These are phyloP conservation scores for Conchocele bisecta DNA, from an alignment of 2,888 invertebrate genomes.

Conservation along the genomic window DNA sequence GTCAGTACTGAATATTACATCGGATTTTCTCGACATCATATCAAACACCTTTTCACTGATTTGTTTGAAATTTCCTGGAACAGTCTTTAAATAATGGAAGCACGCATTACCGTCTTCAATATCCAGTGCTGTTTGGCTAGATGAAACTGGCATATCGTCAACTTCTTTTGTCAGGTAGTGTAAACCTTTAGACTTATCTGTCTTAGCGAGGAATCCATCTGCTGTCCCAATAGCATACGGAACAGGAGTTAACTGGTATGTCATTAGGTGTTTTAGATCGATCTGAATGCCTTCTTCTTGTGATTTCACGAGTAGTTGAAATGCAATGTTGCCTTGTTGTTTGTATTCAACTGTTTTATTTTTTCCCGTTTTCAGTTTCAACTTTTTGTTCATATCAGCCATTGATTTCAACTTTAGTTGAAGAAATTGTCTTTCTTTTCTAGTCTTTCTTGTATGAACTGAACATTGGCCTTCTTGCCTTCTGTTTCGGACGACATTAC, in stretches of 20 bases:
- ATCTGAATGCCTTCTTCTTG: not conserved
- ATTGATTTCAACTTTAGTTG: constrained; percentile 4
- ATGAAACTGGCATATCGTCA: not conserved
- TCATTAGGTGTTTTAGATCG: constrained; percentile 13
- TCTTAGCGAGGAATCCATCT: constrained; percentile 35
- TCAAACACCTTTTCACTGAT: not conserved
- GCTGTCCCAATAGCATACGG: constrained; percentile 35
- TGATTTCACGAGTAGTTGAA: constrained; percentile 2
- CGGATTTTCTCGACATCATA: constrained; percentile 5
- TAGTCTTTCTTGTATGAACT: constrained; percentile 1
- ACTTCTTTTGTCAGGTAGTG: constrained; percentile 2
- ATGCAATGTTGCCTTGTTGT: constrained; percentile 2
- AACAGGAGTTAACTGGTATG: constrained; percentile 42
- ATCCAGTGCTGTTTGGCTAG: not conserved
- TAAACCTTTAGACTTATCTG: constrained; percentile 27
- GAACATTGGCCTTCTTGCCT: not conserved
- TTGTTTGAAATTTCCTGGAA: constrained; percentile 20
- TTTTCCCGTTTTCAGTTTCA: not conserved
- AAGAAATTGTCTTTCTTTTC: not conserved
- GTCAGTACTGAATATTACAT: constrained; percentile 19
- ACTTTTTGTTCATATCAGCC: not conserved
- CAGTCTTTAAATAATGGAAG: constrained; percentile 5
- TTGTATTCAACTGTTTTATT: constrained; percentile 1
- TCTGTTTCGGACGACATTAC: constrained; percentile 10
- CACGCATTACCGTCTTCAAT: constrained; percentile 25